These are phyloP conservation scores for Cnemophilus loriae DNA, from an alignment of 2,113 vertebrate genomes.

Conservation along the genomic window DNA sequence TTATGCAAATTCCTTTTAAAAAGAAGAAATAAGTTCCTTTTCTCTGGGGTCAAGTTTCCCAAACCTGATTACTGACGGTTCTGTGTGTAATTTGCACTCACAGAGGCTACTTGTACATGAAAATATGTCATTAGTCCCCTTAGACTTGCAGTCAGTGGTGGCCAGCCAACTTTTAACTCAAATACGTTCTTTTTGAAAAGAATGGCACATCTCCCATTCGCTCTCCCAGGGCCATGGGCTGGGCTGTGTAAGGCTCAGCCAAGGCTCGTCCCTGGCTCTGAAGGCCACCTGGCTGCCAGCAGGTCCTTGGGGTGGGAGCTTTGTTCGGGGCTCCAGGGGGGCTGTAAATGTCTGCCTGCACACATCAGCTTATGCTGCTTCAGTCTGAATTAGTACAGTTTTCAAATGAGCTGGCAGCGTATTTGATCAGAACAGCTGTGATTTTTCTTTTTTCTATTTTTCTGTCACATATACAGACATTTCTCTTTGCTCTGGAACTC, in stretches of 20 bases:
- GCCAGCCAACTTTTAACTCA: neutral
- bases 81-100: neutral
- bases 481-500: neutral
- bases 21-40: neutral
- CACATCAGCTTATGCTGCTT: neutral
- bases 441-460: neutral
- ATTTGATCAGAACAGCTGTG: neutral
- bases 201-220: fast-evolving
- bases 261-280: neutral
- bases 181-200: neutral
- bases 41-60: neutral
- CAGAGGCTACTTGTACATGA: neutral
- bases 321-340: neutral
- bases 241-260: neutral
- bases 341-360: neutral
- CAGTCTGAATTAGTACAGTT: neutral
- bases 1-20: neutral
- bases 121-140: neutral
- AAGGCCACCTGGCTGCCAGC: neutral
- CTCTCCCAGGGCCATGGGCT: neutral
- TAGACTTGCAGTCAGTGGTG: neutral
- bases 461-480: neutral
- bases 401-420: neutral
- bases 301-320: neutral
- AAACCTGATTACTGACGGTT: fast-evolving